Conservation (phyloP, 1,140 invertebrate species). For the Zaprionus kolodkinae region DNA sequence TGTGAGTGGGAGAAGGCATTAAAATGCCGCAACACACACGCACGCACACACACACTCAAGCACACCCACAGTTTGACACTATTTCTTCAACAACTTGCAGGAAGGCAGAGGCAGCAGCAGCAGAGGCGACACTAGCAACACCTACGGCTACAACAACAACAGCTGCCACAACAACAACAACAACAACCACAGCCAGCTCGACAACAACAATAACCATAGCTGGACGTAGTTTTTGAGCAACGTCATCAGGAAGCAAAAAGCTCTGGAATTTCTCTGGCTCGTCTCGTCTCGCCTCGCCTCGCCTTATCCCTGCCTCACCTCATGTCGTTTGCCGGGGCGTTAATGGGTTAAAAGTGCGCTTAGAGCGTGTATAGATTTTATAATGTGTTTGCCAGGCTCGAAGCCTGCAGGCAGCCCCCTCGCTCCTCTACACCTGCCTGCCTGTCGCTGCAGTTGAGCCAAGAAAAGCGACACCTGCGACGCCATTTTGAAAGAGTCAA, state of each 20-base stretch:
- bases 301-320: too few relatives aligned
- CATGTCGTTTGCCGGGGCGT: constrained; percentile 57
- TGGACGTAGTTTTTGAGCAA: constrained; percentile 60
- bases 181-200: not conserved
- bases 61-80: constrained; percentile 69
- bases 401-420: not conserved
- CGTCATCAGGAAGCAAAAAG: constrained; percentile 66
- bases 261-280: constrained; percentile 22
- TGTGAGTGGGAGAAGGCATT: constrained; percentile 36
- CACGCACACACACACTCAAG: not conserved
- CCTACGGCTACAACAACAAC: constrained; percentile 11
- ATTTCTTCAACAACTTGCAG: constrained; percentile 67
- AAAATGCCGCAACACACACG: constrained; percentile 62
- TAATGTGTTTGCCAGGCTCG: constrained; percentile 71
- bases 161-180: constrained; percentile 10
- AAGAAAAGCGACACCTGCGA: constrained; percentile 53
- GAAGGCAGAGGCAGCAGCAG: constrained; percentile 33
- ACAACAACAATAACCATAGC: constrained; percentile 17
- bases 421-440: constrained; percentile 43
- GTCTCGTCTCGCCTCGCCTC: not conserved
- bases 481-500: constrained; percentile 50
- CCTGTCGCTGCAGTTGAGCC: constrained; percentile 54
- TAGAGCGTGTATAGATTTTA: constrained; percentile 77
- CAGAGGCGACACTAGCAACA: constrained; percentile 23
- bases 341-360: constrained; percentile 81